These are phyloP conservation scores for Hypothenemus hampei DNA, from an alignment of 1,140 invertebrate species.

Conservation along the genomic window DNA sequence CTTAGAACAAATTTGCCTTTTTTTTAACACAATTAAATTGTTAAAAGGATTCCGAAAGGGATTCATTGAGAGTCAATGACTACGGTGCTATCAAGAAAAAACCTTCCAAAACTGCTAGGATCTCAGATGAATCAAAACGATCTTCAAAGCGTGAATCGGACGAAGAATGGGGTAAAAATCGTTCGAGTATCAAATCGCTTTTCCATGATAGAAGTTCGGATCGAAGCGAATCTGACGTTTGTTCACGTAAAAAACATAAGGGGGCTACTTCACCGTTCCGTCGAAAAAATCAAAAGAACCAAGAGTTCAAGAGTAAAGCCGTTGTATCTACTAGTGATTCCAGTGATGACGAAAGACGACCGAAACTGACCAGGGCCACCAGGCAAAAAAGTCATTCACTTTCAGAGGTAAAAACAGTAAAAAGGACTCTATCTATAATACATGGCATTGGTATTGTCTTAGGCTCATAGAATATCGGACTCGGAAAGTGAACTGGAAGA, in stretches of 20 bases:
- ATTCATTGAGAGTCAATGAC: constrained; percentile 15
- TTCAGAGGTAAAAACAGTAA: background rate
- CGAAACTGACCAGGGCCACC: constrained; percentile 20
- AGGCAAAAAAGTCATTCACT: constrained; percentile 6
- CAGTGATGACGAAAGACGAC: constrained; percentile 42
- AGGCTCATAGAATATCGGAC: constrained; percentile 24
- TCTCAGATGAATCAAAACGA: constrained; percentile 30
- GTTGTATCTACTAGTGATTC: constrained; percentile 41
- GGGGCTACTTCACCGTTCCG: constrained; percentile 36
- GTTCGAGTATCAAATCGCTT: constrained; percentile 30
- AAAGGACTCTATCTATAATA: background rate
- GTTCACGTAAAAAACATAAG: constrained; percentile 34
- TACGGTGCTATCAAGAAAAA: constrained; percentile 17
- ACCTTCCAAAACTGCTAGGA: constrained; percentile 8
- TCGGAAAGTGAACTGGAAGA: constrained; percentile 26
- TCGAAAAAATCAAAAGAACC: constrained; percentile 31
- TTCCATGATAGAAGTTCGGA: constrained; percentile 29
- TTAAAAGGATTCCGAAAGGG: constrained; percentile 20
- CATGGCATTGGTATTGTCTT: background rate
- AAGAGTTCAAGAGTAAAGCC: constrained; percentile 33
- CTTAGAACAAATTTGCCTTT: too few species aligned
- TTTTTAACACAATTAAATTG: background rate
- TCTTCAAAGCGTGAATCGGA: constrained; percentile 33
- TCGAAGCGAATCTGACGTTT: constrained; percentile 20
- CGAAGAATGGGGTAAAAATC: constrained; percentile 38